These are phyloP conservation scores for Syrrhaptes paradoxus DNA, from an alignment of 2,113 vertebrate genomes.

Conservation along the genomic window DNA sequence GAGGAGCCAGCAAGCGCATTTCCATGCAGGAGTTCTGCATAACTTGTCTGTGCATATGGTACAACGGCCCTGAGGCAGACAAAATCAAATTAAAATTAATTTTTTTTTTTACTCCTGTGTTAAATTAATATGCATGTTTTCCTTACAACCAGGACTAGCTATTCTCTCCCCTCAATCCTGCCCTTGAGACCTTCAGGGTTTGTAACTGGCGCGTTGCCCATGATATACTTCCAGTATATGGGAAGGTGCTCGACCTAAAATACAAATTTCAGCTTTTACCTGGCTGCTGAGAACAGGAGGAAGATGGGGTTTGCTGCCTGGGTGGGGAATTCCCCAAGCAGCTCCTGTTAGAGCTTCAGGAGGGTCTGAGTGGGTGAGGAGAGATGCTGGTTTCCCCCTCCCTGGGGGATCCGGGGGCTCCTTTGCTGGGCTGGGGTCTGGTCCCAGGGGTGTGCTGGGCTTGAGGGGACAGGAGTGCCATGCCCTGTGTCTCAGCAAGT, in stretches of 20 bases:
- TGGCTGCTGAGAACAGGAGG: background rate
- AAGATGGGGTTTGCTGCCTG: background rate
- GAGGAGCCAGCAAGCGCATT: background rate
- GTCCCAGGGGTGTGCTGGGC: background rate
- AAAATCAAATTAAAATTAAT: conserved; percentile 9
- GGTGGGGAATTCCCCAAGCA: background rate
- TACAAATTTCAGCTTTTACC: fast-evolving
- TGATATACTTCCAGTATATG: background rate
- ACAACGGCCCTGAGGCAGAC: background rate
- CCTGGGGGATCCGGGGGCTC: background rate
- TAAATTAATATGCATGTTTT: background rate
- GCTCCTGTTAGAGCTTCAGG: fast-evolving
- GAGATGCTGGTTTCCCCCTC: background rate
- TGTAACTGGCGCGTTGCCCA: background rate
- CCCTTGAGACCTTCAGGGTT: background rate
- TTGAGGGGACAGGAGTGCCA: too few relatives aligned
- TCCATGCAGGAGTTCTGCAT: background rate
- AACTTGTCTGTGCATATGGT: background rate
- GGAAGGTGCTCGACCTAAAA: background rate
- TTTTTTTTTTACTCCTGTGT: background rate
- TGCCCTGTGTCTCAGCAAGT: background rate
- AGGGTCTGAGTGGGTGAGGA: fast-evolving
- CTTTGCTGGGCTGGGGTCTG: background rate
- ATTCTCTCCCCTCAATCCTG: background rate
- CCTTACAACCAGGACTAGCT: background rate